Evolutionary conservation across 2,797 vertebrate genomes (phyloP), one percentile per base, ranked within the genome.

Genomic region (Gephyroberyx darwinii): DNA sequence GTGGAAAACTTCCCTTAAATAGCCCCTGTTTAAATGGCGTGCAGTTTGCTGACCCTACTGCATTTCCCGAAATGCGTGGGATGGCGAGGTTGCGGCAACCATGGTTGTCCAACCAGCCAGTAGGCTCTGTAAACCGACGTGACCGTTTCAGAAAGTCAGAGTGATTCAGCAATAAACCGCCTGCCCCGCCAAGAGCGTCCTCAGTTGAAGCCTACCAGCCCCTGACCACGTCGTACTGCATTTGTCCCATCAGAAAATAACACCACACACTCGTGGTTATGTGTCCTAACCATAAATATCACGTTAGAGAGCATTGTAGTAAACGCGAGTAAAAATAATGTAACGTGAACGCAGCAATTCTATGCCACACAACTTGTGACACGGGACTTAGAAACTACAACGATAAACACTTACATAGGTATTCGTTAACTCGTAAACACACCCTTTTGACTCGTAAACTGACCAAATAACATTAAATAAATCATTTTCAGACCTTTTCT

Each of bases 121-220:
- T 52, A 65, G 86, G 80, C 83, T 74, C 72, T 85, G 81, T 69
- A 83, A 84, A 89, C 73, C 82, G 79, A 77, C 3, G 56, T 78
- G 73, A 83, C 86, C 85, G 87, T 92, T 93, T 90, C 86, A 88
- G 89, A 73, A 86, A 93, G 93, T 95, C 93, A 95, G 58, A 72
- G 92, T 95, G 94, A 95, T 94, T 95, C 94, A 95, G 94, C 94
- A 95, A 90, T 91, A 93, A 88, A 80, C 43, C 37, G 62, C 81
- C 78, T 65, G 76, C 81, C 78, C 80, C 57, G 8, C 81, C 54
- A 61, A 77, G 33, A 39, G 75, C 35, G 63, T 60, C 56, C 45
- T 47, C 37, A 9, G 31, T 22, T 48, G 26, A 57, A 19, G 31
- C 71, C 77, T 76, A 58, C 19, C 62, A 75, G 48, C 59, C 0